Conservation (phyloP, 2,797 vertebrate genomes). For the Coluber constrictor region DNA sequence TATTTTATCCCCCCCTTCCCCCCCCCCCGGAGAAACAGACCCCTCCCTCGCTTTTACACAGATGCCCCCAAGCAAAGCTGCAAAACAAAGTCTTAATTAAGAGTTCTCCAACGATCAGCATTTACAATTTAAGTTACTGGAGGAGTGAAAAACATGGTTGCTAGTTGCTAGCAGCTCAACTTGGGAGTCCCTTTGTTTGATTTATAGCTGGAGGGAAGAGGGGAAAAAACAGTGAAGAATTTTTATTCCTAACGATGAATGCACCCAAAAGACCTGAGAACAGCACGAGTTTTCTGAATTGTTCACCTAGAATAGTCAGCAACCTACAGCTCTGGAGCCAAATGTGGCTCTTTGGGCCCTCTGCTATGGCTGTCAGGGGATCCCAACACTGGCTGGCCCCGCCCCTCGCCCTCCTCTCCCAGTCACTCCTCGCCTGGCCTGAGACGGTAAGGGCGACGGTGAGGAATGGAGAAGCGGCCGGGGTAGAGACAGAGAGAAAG, state of each 20-base stretch:
- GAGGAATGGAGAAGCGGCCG: too few species aligned
- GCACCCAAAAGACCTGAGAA: not conserved
- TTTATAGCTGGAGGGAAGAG: not conserved
- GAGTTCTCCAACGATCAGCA: conserved; percentile 57
- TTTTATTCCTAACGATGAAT: not conserved
- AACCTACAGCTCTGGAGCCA: too few species aligned
- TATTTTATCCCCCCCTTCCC: not conserved
- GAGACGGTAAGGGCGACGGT: too few species aligned
- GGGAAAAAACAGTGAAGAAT: conserved; percentile 31
- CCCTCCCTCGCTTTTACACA: too few species aligned
- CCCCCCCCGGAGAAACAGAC: too few species aligned
- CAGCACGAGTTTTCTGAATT: not conserved
- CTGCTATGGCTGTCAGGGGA: too few species aligned
- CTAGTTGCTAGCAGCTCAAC: conserved; percentile 37
- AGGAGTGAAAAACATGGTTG: not conserved
- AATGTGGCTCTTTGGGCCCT: too few species aligned
- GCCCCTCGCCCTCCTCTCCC: too few species aligned
- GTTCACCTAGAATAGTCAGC: not conserved
- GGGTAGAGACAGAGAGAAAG: too few species aligned
- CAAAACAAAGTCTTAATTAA: conserved; percentile 35
- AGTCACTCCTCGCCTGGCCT: too few species aligned
- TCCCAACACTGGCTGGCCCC: too few species aligned
- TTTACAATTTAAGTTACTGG: conserved; percentile 54
- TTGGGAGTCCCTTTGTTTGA: not conserved
- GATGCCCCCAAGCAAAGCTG: not conserved